Percentiles rank a stretch among this genome's conserved stretches.
These are phyloP conservation scores for Chelidonichthys spinosus DNA, from an alignment of 2,797 vertebrate genomes.

Conservation along the genomic window DNA sequence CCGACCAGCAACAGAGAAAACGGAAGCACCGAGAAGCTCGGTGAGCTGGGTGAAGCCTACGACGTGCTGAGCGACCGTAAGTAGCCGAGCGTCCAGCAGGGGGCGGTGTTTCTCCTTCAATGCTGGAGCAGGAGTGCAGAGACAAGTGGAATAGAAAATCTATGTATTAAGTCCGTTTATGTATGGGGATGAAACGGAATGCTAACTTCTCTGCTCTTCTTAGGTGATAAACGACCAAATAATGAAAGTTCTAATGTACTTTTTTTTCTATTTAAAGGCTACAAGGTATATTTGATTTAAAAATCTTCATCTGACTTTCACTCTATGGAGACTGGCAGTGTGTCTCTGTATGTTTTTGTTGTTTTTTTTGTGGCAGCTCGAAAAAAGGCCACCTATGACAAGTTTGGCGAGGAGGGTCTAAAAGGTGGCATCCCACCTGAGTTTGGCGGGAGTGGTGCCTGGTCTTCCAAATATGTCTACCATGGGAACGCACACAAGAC, in stretches of 20 bases:
- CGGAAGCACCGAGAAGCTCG: slow-evolving; percentile 80
- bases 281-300: neutral
- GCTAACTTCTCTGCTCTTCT: too few species aligned
- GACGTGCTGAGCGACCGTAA: slow-evolving; percentile 91
- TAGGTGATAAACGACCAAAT: neutral
- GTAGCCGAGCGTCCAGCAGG: neutral
- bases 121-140: too few species aligned
- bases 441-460: slow-evolving; percentile 81
- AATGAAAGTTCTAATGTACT: neutral
- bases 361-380: slow-evolving; percentile 74
- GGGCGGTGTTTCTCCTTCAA: too few species aligned
- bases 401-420: slow-evolving; percentile 94
- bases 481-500: slow-evolving; percentile 91
- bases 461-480: slow-evolving; percentile 90
- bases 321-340: neutral
- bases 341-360: slow-evolving; percentile 4
- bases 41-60: slow-evolving; percentile 90
- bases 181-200: too few species aligned
- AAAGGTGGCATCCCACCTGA: slow-evolving; percentile 91
- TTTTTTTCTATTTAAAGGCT: neutral
- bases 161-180: too few species aligned
- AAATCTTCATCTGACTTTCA: neutral
- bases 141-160: too few species aligned
- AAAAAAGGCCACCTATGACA: slow-evolving; percentile 94
- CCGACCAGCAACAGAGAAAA: slow-evolving; percentile 81